Evolutionary conservation across 2,888 invertebrate genomes (phyloP).

Genomic region (Nomada goodeniana): DNA sequence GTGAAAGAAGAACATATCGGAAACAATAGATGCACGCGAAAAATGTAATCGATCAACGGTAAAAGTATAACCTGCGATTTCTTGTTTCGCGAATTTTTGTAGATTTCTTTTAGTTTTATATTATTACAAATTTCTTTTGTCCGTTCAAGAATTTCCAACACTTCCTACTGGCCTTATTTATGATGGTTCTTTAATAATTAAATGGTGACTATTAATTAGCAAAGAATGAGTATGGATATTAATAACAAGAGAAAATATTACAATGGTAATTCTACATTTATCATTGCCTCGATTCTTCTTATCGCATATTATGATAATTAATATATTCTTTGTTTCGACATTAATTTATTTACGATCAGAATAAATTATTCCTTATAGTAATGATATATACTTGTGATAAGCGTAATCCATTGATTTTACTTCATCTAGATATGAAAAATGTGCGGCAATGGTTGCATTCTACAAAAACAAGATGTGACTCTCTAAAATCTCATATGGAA

Average conservation of each 20-base stretch:
- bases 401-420: conserved; percentile 2
- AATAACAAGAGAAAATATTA: conserved; percentile 26
- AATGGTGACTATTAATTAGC: conserved; percentile 13
- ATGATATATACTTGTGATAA: not conserved
- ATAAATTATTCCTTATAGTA: too few relatives aligned
- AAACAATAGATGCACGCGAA: conserved; percentile 40
- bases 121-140: conserved; percentile 45
- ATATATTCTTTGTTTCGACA: not conserved
- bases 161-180: conserved; percentile 9
- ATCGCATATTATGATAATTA: not conserved
- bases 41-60: conserved; percentile 54
- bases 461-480: conserved; percentile 83
- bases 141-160: conserved; percentile 19
- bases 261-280: conserved; percentile 37
- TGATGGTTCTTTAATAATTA: not conserved
- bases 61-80: conserved; percentile 52
- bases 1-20: conserved; percentile 38
- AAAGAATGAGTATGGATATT: conserved; percentile 39
- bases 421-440: conserved; percentile 72
- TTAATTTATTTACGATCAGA: not conserved
- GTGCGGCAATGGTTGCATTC: conserved; percentile 83
- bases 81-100: conserved; percentile 48
- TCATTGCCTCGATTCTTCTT: not conserved
- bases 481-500: conserved; percentile 83
- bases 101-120: conserved; percentile 48